phyloP scores from a whole-genome alignment of 2,888 invertebrate genomes.

The Agrochola litura region DNA sequence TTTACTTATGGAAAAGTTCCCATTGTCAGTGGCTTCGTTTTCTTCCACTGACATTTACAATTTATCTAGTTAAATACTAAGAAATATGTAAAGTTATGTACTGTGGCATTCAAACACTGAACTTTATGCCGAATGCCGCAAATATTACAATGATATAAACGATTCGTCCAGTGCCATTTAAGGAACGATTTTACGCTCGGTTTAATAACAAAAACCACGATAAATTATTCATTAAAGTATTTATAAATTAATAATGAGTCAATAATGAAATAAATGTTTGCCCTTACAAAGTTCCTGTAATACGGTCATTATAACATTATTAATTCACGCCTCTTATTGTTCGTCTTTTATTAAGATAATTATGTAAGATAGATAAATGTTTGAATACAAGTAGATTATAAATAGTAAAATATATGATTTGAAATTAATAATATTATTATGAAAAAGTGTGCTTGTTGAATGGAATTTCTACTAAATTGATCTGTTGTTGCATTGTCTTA shows the following conservation, averaged over 20 bases:
- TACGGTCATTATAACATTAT: slow-evolving; percentile 32
- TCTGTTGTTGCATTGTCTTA: neutral
- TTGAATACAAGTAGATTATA: too few species aligned
- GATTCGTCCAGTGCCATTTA: neutral
- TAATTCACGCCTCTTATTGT: slow-evolving; percentile 22
- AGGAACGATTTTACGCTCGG: slow-evolving; percentile 1
- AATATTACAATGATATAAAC: slow-evolving; percentile 16
- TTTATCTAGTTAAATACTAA: neutral
- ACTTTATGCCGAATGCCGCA: slow-evolving; percentile 47
- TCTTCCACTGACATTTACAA: slow-evolving; percentile 27
- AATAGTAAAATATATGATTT: too few species aligned
- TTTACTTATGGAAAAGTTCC: slow-evolving; percentile 21
- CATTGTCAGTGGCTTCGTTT: neutral
- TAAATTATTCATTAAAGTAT: slow-evolving; percentile 44
- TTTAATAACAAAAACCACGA: slow-evolving; percentile 19
- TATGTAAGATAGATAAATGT: too few species aligned
- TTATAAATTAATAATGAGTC: slow-evolving; percentile 43
- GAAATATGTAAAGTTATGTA: slow-evolving; percentile 16
- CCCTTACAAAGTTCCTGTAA: slow-evolving; percentile 18
- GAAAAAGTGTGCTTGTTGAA: too few species aligned
- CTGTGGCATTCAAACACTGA: slow-evolving; percentile 58
- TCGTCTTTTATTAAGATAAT: neutral
- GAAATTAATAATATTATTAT: too few species aligned
- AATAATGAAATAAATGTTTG: slow-evolving; percentile 25
- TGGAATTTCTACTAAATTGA: too few species aligned